Evolutionary conservation across 2,113 vertebrate species (phyloP), one percentile per base, ranked within the genome.

Genomic region (Megalops atlanticus): DNA sequence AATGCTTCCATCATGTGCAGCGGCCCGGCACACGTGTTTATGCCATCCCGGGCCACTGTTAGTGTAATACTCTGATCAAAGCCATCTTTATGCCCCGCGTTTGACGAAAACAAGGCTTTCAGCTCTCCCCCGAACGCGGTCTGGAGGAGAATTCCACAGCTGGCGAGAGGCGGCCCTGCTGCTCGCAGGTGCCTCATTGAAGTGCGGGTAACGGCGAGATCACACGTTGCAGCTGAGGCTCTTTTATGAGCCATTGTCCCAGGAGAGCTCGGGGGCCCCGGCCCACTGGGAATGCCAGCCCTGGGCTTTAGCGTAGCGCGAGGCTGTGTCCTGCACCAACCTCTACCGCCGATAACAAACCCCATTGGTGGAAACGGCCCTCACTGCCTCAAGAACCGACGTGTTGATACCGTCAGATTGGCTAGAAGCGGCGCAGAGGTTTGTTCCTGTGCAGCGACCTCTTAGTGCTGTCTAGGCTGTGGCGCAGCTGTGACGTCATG

Each of bases 191-290:
- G 86, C 81, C 70, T 54, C 27, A 41, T 76, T 80, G 80, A 82
- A 72, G 83, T 81, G 12, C 74, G 75, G 39, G n/a, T 31, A 75
- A 80, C 83, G 80, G 85, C 78, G 76, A 75, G 86, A 90, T 89
- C 85, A 89, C 82, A 87, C 72, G 84, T 81, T 86, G 84, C 87
- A 89, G 88, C 86, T 89, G 88, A 83, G 16, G 58, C 73, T 84
- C 31, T 36, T 70, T 71, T 91, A 87, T 41, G 68, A 85, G 80
- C 49, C 82, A 87, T 74, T 82, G n/a, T 84, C 84, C 71, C 84
- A 43, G 39, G 88, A 87, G 78, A 52, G 80, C 78, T 81, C 10
- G 33, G 4, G 4, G 0, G 21, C 52, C 70, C 49, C 43, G 8
- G 39, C 77, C 18, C 54, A 11, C 78, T 68, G 8, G 36, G 79